Base-by-base conservation (phyloP, 2,797 vertebrate genomes). In the Cyprinella venusta region DNA sequence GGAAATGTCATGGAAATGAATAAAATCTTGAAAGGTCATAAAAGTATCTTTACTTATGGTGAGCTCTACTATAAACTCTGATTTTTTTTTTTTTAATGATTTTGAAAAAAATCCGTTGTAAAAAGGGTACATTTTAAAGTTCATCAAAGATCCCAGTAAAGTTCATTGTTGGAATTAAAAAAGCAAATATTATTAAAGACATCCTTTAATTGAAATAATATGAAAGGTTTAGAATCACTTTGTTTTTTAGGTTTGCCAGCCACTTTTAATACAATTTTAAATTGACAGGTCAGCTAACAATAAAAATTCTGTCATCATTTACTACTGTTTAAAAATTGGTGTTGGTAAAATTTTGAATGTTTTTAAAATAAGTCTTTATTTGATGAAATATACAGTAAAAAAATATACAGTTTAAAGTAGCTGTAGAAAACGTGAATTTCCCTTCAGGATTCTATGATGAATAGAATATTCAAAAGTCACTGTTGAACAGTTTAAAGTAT, bases 1-100 rank as follows among this genome's bases (percentile, higher is more conserved):
- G 74, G 54, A 76, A 76, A 76, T 76, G 36, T 61, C 74, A 76
- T 61, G 74, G 54, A 61, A 40, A 18, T 59, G 26, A 56, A 56
- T 75, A 56, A 2, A 54, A 40, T 59, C 7, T 75, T 24, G 24
- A 59, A 75, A 75, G 52, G 72, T 59, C 21, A 38, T 38, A 19
- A 33, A 56, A n/a, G 30, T 38, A 38, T 75, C 36, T 50, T 50
- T 52, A 33, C 26, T 33, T 52, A 50, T 6, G 26, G 16, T 74
- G 50, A 74, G 18, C 30, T 15, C n/a, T 74, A 21, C 33, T 56
- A n/a, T 52, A 75, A 54, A 56, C 3, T 54, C 9, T 12, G 24
- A 50, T 13, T 6, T 5, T 6, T 36, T 36, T 36, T 36, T 6
- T 36, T 33, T 33, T 33, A 33, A 33, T 33, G 30, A 33, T 3